phyloP scores from a whole-genome alignment of 2,113 vertebrate genomes.

The Dolichotis patagonum region DNA sequence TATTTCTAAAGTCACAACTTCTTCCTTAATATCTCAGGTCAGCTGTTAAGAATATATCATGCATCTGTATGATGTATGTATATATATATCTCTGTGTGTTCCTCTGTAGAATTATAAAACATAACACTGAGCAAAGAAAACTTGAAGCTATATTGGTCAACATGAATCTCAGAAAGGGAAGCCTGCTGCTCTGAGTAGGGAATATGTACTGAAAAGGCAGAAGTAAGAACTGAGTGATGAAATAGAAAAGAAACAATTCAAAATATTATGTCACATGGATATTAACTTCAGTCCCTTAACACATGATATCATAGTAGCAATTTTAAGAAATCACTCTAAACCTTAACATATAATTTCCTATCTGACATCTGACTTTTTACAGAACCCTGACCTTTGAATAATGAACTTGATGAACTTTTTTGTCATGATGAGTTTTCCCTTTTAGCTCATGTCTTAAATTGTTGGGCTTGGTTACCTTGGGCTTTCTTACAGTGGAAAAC shows the following conservation, averaged over 20 bases:
- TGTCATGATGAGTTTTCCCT: neutral
- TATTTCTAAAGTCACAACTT: constrained; percentile 16
- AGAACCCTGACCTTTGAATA: neutral
- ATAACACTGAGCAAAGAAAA: neutral
- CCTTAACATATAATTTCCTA: neutral
- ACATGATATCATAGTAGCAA: neutral
- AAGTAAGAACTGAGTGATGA: neutral
- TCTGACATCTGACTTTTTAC: neutral
- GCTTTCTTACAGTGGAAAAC: neutral
- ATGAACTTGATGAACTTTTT: neutral
- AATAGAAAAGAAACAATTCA: neutral
- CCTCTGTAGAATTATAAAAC: neutral
- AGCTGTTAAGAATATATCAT: neutral
- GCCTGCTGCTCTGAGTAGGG: neutral
- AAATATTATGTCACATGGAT: neutral
- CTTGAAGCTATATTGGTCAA: neutral
- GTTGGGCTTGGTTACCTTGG: neutral
- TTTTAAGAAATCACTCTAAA: neutral
- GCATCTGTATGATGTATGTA: neutral
- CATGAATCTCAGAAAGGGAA: neutral
- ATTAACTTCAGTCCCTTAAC: neutral
- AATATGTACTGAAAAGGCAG: neutral
- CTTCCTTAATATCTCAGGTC: neutral
- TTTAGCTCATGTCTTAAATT: neutral
- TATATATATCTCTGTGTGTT: rapidly evolving